Percentiles rank a stretch among this genome's conserved stretches.
Evolutionary conservation across 2,888 invertebrate species (phyloP).

Genomic region (Sycophila texana): DNA sequence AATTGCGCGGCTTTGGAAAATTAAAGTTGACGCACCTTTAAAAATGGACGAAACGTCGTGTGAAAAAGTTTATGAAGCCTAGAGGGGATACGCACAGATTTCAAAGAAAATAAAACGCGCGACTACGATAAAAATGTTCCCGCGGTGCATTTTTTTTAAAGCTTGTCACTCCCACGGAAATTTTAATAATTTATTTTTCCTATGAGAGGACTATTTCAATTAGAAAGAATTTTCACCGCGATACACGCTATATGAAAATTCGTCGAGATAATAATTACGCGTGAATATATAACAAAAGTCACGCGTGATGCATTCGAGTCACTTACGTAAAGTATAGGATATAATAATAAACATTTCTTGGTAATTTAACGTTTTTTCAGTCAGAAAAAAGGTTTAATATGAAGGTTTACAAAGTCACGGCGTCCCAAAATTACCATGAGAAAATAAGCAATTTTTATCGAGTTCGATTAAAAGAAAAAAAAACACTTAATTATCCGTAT

Average conservation of each 20-base stretch:
- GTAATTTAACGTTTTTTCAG: too few species aligned
- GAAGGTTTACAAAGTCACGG: too few species aligned
- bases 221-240: not conserved
- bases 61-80: constrained; percentile 32
- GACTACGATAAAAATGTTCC: constrained; percentile 35
- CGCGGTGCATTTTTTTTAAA: constrained; percentile 16
- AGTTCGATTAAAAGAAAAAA: too few species aligned
- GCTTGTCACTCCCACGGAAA: not conserved
- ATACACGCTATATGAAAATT: not conserved
- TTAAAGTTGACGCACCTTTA: constrained; percentile 9
- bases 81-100: constrained; percentile 18
- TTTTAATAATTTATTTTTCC: constrained; percentile 11
- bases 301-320: too few species aligned
- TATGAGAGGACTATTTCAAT: constrained; percentile 23
- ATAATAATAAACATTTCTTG: too few species aligned
- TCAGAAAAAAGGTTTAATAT: too few species aligned
- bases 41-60: constrained; percentile 8
- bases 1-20: constrained; percentile 15
- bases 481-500: too few species aligned
- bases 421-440: too few species aligned
- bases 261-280: not conserved
- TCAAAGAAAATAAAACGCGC: constrained; percentile 38
- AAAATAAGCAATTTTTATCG: too few species aligned
- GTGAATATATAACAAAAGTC: too few species aligned
- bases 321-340: too few species aligned